A percentile compares a stretch with the other conserved stretches of the same genome.
phyloP scores from a whole-genome alignment of 2,888 invertebrate species.

The Pogonocherus hispidulus region DNA sequence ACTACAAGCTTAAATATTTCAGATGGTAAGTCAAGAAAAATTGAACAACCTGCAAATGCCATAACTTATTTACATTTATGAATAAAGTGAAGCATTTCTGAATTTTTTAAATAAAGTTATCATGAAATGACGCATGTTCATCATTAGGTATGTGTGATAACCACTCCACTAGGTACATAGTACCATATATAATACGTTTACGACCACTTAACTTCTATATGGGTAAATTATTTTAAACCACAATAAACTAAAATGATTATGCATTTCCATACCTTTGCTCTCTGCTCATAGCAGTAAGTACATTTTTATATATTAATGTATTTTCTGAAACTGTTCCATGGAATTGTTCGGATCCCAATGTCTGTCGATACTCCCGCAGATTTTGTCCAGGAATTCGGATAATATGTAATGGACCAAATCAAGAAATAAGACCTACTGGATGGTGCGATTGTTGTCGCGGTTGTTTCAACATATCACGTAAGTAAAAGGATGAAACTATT shows the following conservation, averaged over 20 bases:
- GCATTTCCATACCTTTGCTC: neutral
- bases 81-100: neutral
- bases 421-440: slow-evolving; percentile 2
- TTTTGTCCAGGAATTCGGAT: slow-evolving; percentile 1
- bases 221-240: no score
- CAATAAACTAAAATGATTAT: neutral
- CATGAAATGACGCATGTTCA: neutral
- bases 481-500: neutral
- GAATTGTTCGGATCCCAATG: neutral
- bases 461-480: slow-evolving; percentile 9
- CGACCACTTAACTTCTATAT: no score
- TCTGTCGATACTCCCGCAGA: neutral
- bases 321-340: neutral
- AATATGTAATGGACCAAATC: neutral
- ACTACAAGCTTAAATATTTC: no score
- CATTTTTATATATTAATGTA: neutral
- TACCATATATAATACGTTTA: neutral
- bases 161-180: no score
- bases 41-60: no score
- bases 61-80: neutral
- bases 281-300: neutral
- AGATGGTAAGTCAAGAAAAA: no score
- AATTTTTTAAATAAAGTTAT: neutral
- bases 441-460: neutral
- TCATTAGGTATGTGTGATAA: no score